Evolutionary conservation across 2,888 invertebrate genomes (phyloP).

Genomic region (Sinotaia quadrata): DNA sequence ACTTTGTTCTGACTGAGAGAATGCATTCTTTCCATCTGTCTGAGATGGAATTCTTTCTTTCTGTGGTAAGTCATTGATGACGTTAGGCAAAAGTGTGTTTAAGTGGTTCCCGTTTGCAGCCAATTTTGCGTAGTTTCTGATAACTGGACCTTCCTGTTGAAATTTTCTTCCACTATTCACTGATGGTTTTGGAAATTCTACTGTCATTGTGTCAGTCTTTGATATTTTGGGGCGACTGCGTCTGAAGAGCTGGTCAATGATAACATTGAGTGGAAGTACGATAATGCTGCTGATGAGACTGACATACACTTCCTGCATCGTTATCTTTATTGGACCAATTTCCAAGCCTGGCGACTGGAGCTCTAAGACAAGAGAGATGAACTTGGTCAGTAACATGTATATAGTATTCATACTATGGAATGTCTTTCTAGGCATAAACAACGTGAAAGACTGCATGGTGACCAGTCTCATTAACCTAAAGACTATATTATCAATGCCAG

Average conservation of each 20-base stretch:
- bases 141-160: background rate
- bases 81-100: too few relatives aligned
- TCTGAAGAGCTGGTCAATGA: conserved; percentile 70
- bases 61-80: too few relatives aligned
- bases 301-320: conserved; percentile 49
- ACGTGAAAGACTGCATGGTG: too few relatives aligned
- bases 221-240: conserved; percentile 56
- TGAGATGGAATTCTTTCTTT: too few relatives aligned
- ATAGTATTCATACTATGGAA: too few relatives aligned
- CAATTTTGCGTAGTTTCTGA: background rate
- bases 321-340: conserved; percentile 48
- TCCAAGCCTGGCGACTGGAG: conserved; percentile 5
- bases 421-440: too few relatives aligned
- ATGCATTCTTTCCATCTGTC: background rate
- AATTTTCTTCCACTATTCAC: background rate
- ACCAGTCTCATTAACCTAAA: too few relatives aligned
- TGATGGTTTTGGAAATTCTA: background rate
- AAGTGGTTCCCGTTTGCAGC: too few relatives aligned
- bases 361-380: too few relatives aligned
- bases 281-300: conserved; percentile 57
- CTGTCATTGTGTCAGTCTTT: conserved; percentile 41
- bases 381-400: too few relatives aligned
- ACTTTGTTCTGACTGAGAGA: background rate
- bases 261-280: conserved; percentile 66
- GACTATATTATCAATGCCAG: too few relatives aligned